phyloP scores from a whole-genome alignment of 1,140 invertebrate genomes.

The Ladona fulva region DNA sequence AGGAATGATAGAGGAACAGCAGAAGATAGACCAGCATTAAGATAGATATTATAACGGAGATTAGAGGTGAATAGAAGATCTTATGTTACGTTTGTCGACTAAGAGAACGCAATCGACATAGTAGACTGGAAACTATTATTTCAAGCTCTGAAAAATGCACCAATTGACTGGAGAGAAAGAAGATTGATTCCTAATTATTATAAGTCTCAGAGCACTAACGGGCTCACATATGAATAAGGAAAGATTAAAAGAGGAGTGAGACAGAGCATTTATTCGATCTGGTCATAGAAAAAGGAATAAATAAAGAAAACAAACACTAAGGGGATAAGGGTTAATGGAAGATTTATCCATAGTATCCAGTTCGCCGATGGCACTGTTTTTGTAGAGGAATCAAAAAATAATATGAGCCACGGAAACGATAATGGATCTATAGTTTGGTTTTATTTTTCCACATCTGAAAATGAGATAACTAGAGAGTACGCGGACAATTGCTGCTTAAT shows the following conservation, averaged over 20 bases:
- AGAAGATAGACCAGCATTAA: no score
- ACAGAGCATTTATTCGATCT: background rate
- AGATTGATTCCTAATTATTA: background rate
- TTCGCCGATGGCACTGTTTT: background rate
- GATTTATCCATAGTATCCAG: background rate
- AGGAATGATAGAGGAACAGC: no score
- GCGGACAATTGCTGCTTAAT: no score
- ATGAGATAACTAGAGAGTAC: no score
- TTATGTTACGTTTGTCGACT: background rate
- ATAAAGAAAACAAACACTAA: background rate
- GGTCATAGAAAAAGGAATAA: background rate
- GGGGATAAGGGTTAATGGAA: background rate
- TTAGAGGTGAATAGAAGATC: background rate
- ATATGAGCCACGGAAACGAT: background rate
- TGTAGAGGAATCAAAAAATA: background rate
- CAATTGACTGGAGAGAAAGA: background rate
- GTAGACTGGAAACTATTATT: background rate
- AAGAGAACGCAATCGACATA: background rate
- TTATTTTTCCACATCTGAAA: no score
- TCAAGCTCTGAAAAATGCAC: background rate
- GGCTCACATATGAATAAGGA: background rate
- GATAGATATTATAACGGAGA: background rate
- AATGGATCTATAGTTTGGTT: no score
- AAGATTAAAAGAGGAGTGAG: background rate
- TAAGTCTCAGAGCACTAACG: background rate